These are phyloP conservation scores for Cyphomyrmex costatus DNA, from an alignment of 1,140 invertebrate species.

Conservation along the genomic window DNA sequence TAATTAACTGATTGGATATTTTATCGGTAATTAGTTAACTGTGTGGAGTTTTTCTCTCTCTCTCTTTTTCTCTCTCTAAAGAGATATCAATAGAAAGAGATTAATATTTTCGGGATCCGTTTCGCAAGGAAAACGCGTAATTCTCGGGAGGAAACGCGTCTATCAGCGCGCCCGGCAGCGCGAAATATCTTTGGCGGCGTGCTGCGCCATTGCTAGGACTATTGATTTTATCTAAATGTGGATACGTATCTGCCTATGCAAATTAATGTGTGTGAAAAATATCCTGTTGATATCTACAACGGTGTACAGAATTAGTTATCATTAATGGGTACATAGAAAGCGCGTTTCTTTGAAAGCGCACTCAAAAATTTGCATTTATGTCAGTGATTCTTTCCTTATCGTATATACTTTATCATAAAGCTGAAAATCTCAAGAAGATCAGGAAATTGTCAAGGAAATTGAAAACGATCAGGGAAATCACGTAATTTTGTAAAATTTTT, in stretches of 20 bases:
- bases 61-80: background rate
- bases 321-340: background rate
- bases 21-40: slow-evolving; percentile 33
- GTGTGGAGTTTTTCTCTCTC: background rate
- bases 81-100: background rate
- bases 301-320: background rate
- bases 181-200: slow-evolving; percentile 33
- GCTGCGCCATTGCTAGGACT: slow-evolving; percentile 53
- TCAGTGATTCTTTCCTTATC: background rate
- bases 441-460: too few species aligned
- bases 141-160: slow-evolving; percentile 15
- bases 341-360: background rate
- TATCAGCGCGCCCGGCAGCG: slow-evolving; percentile 19
- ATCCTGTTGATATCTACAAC: background rate
- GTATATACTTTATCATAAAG: too few species aligned
- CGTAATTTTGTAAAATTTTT: too few species aligned
- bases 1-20: slow-evolving; percentile 44
- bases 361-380: background rate
- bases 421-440: too few species aligned
- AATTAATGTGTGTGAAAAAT: slow-evolving; percentile 60
- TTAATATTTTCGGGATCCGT: slow-evolving; percentile 20
- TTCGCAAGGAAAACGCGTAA: slow-evolving; percentile 28
- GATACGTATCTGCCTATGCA: slow-evolving; percentile 60
- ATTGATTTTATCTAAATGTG: slow-evolving; percentile 65
- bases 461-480: too few species aligned